Percentiles rank a stretch among this genome's conserved stretches.
Evolutionary conservation across 2,113 vertebrate species (phyloP).

Genomic region (Plecotus auritus): DNA sequence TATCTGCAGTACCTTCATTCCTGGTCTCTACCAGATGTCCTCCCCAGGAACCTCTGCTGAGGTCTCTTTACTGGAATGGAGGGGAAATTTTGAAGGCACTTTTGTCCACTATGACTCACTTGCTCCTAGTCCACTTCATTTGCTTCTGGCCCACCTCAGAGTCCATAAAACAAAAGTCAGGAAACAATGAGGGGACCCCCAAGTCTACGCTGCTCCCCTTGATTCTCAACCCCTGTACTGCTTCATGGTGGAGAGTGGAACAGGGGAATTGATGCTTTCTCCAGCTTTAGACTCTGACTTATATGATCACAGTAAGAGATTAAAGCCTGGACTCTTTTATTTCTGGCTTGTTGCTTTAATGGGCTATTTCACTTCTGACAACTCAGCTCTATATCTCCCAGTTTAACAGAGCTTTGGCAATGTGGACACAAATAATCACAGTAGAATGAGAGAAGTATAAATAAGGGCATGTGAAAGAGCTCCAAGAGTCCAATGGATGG

Average conservation of each 20-base stretch:
- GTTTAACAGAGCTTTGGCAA: neutral
- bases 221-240: neutral
- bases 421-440: neutral
- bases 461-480: neutral
- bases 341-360: neutral
- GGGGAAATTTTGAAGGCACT: neutral
- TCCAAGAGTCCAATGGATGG: neutral
- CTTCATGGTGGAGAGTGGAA: neutral
- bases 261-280: neutral
- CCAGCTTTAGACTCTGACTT: neutral
- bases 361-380: neutral
- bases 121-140: too few species aligned
- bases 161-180: neutral
- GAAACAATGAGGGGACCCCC: neutral
- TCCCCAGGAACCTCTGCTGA: neutral
- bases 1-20: neutral
- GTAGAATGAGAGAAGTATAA: neutral
- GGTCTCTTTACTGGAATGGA: neutral
- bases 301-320: neutral
- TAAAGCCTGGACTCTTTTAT: neutral
- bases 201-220: neutral
- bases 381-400: neutral
- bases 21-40: too few species aligned
- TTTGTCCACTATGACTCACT: neutral
- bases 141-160: neutral